phyloP scores from a whole-genome alignment of 1,140 invertebrate genomes.

The Melipona quadrifasciata region DNA sequence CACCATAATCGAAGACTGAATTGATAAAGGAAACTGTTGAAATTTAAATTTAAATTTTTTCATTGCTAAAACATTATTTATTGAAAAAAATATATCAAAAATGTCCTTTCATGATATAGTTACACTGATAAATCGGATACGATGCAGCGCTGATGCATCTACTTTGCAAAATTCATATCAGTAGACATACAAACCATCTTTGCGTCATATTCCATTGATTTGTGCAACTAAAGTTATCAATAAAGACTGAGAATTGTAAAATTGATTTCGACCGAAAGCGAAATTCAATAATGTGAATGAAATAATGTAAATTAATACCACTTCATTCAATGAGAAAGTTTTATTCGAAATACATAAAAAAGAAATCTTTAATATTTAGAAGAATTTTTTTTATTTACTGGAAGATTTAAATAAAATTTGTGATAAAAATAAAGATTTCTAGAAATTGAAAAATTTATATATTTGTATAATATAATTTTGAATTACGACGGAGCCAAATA shows the following conservation, averaged over 20 bases:
- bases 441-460: too few relatives aligned
- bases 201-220: neutral
- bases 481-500: too few relatives aligned
- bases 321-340: too few relatives aligned
- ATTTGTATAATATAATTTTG: too few relatives aligned
- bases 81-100: neutral
- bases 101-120: neutral
- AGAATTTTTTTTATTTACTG: too few relatives aligned
- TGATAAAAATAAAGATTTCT: too few relatives aligned
- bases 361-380: too few relatives aligned
- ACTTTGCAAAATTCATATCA: conserved; percentile 7
- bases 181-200: neutral
- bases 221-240: neutral
- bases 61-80: neutral
- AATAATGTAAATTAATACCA: neutral
- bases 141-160: neutral
- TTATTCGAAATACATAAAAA: too few relatives aligned
- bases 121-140: neutral
- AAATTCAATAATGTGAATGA: accelerated
- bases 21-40: neutral
- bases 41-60: neutral
- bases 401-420: too few relatives aligned
- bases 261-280: neutral
- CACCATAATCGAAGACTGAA: neutral
- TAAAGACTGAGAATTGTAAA: neutral